phyloP scores from a whole-genome alignment of 2,113 vertebrate genomes.

The Scortum barcoo region DNA sequence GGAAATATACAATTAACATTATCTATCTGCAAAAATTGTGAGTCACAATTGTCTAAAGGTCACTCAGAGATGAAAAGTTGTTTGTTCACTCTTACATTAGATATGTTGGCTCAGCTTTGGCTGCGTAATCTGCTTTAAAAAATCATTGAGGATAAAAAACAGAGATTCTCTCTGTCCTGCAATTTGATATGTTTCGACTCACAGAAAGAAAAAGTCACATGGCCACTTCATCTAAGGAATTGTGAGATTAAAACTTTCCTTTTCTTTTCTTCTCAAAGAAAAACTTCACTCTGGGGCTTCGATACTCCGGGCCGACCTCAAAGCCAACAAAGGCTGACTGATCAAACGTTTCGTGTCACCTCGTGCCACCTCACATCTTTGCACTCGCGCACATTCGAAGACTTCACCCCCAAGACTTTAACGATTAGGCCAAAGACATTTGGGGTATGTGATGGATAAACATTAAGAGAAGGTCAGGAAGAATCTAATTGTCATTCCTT shows the following conservation, averaged over 20 bases:
- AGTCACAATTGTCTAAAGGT: conserved; percentile 11
- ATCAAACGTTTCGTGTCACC: conserved; percentile 37
- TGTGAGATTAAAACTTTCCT: conserved; percentile 12
- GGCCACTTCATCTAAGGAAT: neutral
- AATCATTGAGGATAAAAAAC: neutral
- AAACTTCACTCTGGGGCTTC: conserved; percentile 19
- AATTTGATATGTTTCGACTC: neutral
- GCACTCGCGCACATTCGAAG: conserved; percentile 27
- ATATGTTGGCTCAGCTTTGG: too few species aligned
- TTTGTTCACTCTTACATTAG: neutral
- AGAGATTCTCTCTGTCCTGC: neutral
- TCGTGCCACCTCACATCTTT: conserved; percentile 31
- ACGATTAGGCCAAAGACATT: conserved; percentile 37
- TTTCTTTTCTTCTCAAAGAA: conserved; percentile 4
- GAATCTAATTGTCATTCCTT: conserved; percentile 33
- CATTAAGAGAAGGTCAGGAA: conserved; percentile 34
- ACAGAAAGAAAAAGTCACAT: neutral
- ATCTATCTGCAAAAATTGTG: conserved; percentile 19
- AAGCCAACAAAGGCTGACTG: conserved; percentile 24
- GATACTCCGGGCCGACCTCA: neutral
- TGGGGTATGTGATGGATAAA: conserved; percentile 32
- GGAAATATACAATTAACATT: neutral
- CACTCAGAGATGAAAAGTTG: neutral
- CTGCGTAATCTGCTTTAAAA: neutral
- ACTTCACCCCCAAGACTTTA: conserved; percentile 32